These are phyloP conservation scores for Mesitornis unicolor DNA, from an alignment of 2,113 vertebrate genomes.

Conservation along the genomic window DNA sequence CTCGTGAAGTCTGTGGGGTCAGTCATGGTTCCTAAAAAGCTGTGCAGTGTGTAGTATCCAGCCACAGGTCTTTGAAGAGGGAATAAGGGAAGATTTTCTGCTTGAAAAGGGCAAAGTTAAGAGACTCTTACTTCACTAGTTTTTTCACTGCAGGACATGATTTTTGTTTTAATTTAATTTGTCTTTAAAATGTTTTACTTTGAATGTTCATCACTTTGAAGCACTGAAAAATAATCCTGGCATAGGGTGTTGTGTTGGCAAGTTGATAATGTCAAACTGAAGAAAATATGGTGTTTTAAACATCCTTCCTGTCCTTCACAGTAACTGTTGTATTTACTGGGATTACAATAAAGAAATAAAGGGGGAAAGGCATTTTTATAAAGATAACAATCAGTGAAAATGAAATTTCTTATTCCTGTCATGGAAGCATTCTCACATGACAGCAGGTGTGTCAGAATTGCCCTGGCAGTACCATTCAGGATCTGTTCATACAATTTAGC, in stretches of 20 bases:
- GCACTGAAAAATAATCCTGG: not conserved
- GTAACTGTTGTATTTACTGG: not conserved
- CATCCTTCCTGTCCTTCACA: not conserved
- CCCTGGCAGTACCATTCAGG: accelerated
- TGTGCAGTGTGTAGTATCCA: too few relatives aligned
- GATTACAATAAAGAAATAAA: not conserved
- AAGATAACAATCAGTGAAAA: not conserved
- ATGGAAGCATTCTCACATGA: not conserved
- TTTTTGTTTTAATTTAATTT: not conserved
- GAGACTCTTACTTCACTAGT: not conserved
- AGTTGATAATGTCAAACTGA: not conserved
- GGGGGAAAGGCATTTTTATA: not conserved
- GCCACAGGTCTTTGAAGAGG: not conserved
- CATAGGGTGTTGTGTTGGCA: not conserved
- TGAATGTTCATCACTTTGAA: not conserved
- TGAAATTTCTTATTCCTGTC: not conserved
- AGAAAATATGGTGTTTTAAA: not conserved
- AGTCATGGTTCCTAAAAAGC: not conserved
- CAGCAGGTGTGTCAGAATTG: not conserved
- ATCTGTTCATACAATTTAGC: not conserved
- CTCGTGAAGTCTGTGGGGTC: not conserved
- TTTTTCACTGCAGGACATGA: not conserved
- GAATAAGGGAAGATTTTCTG: not conserved
- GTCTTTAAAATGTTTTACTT: not conserved
- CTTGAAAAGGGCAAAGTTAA: not conserved